Base-by-base conservation (phyloP, 2,797 vertebrate genomes). In the Siniperca scherzeri region DNA sequence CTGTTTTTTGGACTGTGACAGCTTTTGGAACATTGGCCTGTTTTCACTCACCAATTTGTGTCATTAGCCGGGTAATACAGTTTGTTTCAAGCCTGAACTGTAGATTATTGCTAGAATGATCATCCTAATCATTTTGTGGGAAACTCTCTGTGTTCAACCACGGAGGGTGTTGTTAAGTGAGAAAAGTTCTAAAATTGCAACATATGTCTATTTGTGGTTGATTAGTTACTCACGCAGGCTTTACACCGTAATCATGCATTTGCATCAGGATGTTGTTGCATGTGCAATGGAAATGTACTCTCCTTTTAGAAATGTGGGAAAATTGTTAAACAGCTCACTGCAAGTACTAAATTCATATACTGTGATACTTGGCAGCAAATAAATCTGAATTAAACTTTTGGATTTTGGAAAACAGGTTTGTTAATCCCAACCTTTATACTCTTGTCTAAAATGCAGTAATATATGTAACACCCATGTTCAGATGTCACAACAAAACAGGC, bases 41-140 rank as follows among this genome's bases (percentile, higher is more conserved):
- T 85, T 88, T 77, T 89, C 83, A 82, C 60, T 79, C 57, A n/a
- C 59, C 79, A 82, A 76, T 89, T 87, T 86, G 65, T 48, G 62
- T 79, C 78, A 89, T 82, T 87, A 87, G 74, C 53, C 21, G 62
- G 61, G 65, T 78, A 69, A 78, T 77, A 68, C 22, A 17, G 77
- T 79, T 75, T 74, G 30, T 53, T 77, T 84, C 67, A 82, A 69
- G 72, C 83, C 61, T 71, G 62, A 65, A 27, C 36, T 78, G 77
- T 59, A 75, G 53, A 81, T 76, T 83, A 78, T 73, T 78, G 46
- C 68, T 64, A 36, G 59, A 78, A 78, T 68, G 25, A 69, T 82
- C 44, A 83, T 78, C 55, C 48, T 53, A 22, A 74, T 74, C 46
- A 70, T 81, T 82, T 73, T 53, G 46, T 50, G 53, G 68, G 46